A percentile compares a stretch with the other conserved stretches of the same genome.
phyloP scores from a whole-genome alignment of 2,888 invertebrate species.

The Drosophila subsilvestris region DNA sequence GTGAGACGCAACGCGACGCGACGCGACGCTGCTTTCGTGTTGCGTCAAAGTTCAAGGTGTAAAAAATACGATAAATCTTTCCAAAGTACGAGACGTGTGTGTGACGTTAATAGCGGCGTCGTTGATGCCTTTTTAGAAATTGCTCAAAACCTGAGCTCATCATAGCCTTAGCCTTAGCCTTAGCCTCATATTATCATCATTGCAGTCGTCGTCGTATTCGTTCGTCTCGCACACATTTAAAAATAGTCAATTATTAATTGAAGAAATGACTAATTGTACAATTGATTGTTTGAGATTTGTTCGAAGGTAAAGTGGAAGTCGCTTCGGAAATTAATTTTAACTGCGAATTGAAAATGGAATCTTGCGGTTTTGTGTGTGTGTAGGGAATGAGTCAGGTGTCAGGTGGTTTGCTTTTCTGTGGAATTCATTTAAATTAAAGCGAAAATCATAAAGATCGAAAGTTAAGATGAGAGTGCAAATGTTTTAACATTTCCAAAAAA shows the following conservation, averaged over 20 bases:
- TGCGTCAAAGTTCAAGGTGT: slow-evolving; percentile 75
- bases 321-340: slow-evolving; percentile 24
- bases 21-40: slow-evolving; percentile 44
- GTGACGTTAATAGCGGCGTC: slow-evolving; percentile 27
- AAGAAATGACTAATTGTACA: slow-evolving; percentile 68
- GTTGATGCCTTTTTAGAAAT: slow-evolving; percentile 33
- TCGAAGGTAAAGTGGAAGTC: slow-evolving; percentile 37
- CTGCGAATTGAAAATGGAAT: slow-evolving; percentile 10
- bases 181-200: slow-evolving; percentile 18
- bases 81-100: slow-evolving; percentile 15
- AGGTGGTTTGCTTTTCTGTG: background rate
- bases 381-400: slow-evolving; percentile 27
- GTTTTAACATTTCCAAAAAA: background rate
- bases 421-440: background rate
- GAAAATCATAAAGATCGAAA: slow-evolving; percentile 6
- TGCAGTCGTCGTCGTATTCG: background rate
- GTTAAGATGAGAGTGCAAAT: slow-evolving; percentile 2
- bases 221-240: slow-evolving; percentile 54
- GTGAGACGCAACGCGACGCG: slow-evolving; percentile 21
- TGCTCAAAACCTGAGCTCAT: slow-evolving; percentile 60
- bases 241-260: slow-evolving; percentile 75
- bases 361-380: background rate
- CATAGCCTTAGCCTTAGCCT: slow-evolving; percentile 9
- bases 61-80: slow-evolving; percentile 57
- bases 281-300: slow-evolving; percentile 48